Conservation (phyloP, 2,113 vertebrate species). For the Coptodon rendalli region DNA sequence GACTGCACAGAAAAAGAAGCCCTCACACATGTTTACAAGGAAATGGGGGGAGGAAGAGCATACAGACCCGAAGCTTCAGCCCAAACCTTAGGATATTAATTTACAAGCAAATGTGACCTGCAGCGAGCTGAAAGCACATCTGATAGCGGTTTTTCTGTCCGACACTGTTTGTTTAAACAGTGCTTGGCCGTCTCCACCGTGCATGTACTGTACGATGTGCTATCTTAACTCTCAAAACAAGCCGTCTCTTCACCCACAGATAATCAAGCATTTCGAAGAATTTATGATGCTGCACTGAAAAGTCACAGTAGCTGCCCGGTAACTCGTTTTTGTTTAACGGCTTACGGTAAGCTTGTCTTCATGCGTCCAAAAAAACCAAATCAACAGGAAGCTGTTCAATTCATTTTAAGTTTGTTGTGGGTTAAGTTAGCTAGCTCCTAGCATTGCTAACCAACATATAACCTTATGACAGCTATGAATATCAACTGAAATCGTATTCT, state of each 20-base stretch:
- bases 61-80: neutral
- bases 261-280: neutral
- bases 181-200: neutral
- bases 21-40: neutral
- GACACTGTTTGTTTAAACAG: neutral
- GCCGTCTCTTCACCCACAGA: neutral
- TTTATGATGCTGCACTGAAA: neutral
- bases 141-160: neutral
- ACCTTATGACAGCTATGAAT: neutral
- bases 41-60: neutral
- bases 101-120: neutral
- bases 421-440: constrained; percentile 5
- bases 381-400: neutral
- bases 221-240: neutral
- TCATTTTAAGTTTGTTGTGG: neutral
- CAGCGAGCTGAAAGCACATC: neutral
- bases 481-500: neutral
- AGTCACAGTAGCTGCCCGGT: neutral
- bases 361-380: neutral
- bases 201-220: neutral
- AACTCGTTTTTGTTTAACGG: neutral
- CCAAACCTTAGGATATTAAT: neutral
- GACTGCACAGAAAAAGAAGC: neutral
- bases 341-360: neutral
- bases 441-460: constrained; percentile 4